Percentiles rank a stretch among this genome's conserved stretches.
These are phyloP conservation scores for Sericinus montela DNA, from an alignment of 2,888 invertebrate genomes.

Conservation along the genomic window DNA sequence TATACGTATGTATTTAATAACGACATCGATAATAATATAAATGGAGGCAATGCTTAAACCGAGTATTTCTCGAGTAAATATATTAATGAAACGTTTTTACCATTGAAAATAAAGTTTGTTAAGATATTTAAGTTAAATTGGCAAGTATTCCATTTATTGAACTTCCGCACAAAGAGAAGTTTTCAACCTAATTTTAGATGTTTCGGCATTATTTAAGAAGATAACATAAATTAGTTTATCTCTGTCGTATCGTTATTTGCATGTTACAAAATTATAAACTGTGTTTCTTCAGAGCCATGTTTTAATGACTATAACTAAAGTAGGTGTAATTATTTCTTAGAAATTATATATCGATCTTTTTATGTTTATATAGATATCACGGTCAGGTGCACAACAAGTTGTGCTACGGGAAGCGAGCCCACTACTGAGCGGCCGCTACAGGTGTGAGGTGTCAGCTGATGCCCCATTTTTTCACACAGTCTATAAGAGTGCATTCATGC, in stretches of 20 bases:
- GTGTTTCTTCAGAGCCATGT: too few relatives aligned
- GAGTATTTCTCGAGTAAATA: too few relatives aligned
- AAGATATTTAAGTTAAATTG: too few relatives aligned
- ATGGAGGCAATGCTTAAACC: too few relatives aligned
- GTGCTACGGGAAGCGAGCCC: constrained; percentile 83
- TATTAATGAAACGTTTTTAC: too few relatives aligned
- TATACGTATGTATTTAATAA: too few relatives aligned
- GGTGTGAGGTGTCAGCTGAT: constrained; percentile 88
- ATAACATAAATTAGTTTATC: not conserved
- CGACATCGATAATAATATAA: too few relatives aligned
- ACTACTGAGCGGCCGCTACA: constrained; percentile 84
- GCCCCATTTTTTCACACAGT: constrained; percentile 85
- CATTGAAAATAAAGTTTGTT: too few relatives aligned
- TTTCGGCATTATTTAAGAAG: not conserved
- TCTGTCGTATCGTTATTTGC: not conserved
- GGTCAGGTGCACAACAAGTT: constrained; percentile 82
- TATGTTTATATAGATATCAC: constrained; percentile 68
- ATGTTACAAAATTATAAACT: not conserved
- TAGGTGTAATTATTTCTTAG: too few relatives aligned
- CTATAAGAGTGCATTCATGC: constrained; percentile 83
- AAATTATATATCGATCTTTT: not conserved
- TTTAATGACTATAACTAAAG: too few relatives aligned
- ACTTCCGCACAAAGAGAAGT: constrained; percentile 21
- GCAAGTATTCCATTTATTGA: not conserved
- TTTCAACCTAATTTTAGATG: not conserved